phyloP scores from a whole-genome alignment of 2,113 vertebrate species.

The Rhombomys opimus region DNA sequence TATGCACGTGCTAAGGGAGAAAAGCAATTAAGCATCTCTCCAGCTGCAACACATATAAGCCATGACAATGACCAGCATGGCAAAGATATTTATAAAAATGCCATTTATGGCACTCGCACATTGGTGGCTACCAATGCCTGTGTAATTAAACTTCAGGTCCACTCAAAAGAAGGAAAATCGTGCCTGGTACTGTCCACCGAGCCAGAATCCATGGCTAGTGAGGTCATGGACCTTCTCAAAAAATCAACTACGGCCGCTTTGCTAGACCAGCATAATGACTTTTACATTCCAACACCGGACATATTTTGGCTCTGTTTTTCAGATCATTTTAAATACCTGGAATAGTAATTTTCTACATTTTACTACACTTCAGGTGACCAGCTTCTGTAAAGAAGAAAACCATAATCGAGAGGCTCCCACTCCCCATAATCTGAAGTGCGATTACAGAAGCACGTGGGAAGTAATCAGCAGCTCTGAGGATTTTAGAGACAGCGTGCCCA shows the following conservation, averaged over 20 bases:
- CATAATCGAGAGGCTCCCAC: slow-evolving; percentile 87
- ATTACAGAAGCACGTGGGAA: slow-evolving; percentile 83
- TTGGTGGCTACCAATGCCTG: too few species aligned
- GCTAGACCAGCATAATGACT: neutral
- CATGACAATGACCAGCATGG: neutral
- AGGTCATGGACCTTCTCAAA: neutral
- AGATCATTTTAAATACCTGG: neutral
- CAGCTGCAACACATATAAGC: neutral
- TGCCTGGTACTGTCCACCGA: neutral
- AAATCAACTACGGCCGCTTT: too few species aligned
- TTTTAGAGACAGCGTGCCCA: slow-evolving; percentile 39
- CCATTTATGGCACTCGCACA: too few species aligned
- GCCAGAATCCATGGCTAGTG: neutral
- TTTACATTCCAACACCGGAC: neutral
- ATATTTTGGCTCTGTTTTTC: neutral
- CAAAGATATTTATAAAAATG: neutral
- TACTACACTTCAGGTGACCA: slow-evolving; percentile 77
- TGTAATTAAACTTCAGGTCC: neutral
- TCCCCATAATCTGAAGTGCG: slow-evolving; percentile 86
- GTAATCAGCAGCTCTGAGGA: slow-evolving; percentile 86
- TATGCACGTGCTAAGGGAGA: neutral
- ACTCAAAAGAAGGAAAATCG: neutral
- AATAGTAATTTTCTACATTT: slow-evolving; percentile 30
- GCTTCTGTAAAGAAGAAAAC: slow-evolving; percentile 84
- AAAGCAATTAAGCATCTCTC: neutral